Evolutionary conservation across 2,888 invertebrate genomes (phyloP).

Genomic region (Drosophila lutescens): DNA sequence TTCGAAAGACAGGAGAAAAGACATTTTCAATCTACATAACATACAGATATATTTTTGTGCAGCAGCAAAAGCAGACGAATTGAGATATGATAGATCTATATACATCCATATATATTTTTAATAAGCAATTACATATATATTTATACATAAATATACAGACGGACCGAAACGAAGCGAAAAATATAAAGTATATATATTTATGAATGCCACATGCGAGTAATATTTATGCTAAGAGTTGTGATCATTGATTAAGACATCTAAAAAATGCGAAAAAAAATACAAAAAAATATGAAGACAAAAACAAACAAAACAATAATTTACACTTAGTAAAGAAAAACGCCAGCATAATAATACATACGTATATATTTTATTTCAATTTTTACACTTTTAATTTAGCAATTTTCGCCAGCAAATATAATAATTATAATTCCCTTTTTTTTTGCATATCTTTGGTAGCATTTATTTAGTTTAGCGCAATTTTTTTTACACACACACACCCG

Average conservation of each 20-base stretch:
- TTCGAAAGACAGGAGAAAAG: constrained; percentile 35
- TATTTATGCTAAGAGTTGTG: constrained; percentile 84
- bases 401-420: constrained; percentile 66
- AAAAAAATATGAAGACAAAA: constrained; percentile 44
- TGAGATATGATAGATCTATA: constrained; percentile 44
- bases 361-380: constrained; percentile 42
- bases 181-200: constrained; percentile 48
- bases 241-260: constrained; percentile 84
- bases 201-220: constrained; percentile 74
- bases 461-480: constrained; percentile 77
- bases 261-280: constrained; percentile 58
- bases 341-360: constrained; percentile 39
- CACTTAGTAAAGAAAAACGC: constrained; percentile 38
- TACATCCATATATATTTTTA: constrained; percentile 44
- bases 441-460: constrained; percentile 70
- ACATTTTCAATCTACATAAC: constrained; percentile 21
- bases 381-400: constrained; percentile 60
- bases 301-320: constrained; percentile 49
- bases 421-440: constrained; percentile 45
- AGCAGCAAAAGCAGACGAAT: constrained; percentile 15
- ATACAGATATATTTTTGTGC: constrained; percentile 38
- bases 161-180: constrained; percentile 9
- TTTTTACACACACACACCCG: constrained; percentile 48
- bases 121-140: constrained; percentile 46
- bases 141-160: constrained; percentile 49